Percentiles rank a stretch among this genome's conserved stretches.
Evolutionary conservation across 2,888 invertebrate genomes (phyloP).

Genomic region (Horisme vitalbata): DNA sequence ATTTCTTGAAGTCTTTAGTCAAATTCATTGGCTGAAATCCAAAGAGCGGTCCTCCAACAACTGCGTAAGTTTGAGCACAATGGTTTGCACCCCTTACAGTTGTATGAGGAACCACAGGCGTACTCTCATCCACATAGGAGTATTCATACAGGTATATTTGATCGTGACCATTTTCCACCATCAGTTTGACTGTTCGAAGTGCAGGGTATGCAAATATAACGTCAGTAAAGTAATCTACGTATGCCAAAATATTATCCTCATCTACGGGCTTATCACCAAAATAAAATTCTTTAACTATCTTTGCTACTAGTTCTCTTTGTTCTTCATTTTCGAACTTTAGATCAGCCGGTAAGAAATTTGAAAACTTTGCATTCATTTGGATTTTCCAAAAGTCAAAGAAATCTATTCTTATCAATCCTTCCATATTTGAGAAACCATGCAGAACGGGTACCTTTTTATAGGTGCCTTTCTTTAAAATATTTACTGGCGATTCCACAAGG

Average conservation of each 20-base stretch:
- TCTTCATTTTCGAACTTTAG: constrained; percentile 41
- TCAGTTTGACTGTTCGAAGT: constrained; percentile 37
- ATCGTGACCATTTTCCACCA: constrained; percentile 40
- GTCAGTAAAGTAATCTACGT: constrained; percentile 47
- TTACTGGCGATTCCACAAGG: constrained; percentile 45
- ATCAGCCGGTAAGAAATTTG: constrained; percentile 55
- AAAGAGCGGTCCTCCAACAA: constrained; percentile 30
- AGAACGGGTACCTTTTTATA: constrained; percentile 49
- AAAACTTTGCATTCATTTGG: constrained; percentile 55
- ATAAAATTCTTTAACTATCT: constrained; percentile 45
- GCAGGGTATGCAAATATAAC: constrained; percentile 38
- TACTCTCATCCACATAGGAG: constrained; percentile 40
- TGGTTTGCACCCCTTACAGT: constrained; percentile 43
- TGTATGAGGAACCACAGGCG: constrained; percentile 33
- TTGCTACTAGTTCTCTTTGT: constrained; percentile 42
- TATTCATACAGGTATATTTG: constrained; percentile 47
- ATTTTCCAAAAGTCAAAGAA: constrained; percentile 44
- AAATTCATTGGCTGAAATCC: constrained; percentile 13
- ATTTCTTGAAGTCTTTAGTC: constrained; percentile 31
- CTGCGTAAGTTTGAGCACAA: constrained; percentile 40
- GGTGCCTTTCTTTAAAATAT: constrained; percentile 41
- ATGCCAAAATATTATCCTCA: constrained; percentile 38
- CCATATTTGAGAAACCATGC: constrained; percentile 56
- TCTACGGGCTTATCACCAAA: constrained; percentile 41
- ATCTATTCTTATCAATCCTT: constrained; percentile 44